Percentiles rank a stretch among this genome's conserved stretches.
Evolutionary conservation across 2,797 vertebrate species (phyloP).

Genomic region (Rhabdomys pumilio): DNA sequence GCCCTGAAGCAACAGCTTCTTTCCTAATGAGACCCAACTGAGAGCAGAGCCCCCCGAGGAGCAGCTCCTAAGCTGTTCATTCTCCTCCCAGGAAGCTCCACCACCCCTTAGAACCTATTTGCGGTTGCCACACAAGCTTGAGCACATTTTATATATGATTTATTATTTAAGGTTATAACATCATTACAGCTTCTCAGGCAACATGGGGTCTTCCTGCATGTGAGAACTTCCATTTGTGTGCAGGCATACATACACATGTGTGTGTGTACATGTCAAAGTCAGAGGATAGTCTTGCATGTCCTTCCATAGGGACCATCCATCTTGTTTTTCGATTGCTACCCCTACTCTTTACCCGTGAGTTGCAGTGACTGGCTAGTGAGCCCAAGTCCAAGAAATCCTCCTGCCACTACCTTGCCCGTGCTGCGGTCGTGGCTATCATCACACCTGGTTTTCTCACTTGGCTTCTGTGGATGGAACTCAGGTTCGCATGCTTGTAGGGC

Average conservation of each 20-base stretch:
- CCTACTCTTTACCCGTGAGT: background rate
- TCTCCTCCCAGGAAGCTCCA: background rate
- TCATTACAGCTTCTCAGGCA: background rate
- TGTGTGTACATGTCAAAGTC: background rate
- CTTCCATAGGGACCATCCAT: background rate
- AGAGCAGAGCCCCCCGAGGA: background rate
- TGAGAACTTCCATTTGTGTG: background rate
- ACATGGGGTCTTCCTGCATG: background rate
- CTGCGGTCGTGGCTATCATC: background rate
- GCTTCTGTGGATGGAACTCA: background rate
- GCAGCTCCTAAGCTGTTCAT: background rate
- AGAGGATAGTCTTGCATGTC: background rate
- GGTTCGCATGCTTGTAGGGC: background rate
- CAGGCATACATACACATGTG: background rate
- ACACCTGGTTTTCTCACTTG: background rate
- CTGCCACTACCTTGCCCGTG: rapidly evolving
- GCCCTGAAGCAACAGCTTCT: background rate
- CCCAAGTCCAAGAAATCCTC: background rate
- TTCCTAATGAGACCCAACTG: background rate
- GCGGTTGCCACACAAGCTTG: background rate
- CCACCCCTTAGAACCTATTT: background rate
- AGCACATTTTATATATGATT: background rate
- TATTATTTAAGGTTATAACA: background rate
- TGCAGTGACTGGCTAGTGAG: background rate
- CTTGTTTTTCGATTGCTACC: background rate